phyloP scores from a whole-genome alignment of 1,140 invertebrate genomes.

The Aethina tumida region DNA sequence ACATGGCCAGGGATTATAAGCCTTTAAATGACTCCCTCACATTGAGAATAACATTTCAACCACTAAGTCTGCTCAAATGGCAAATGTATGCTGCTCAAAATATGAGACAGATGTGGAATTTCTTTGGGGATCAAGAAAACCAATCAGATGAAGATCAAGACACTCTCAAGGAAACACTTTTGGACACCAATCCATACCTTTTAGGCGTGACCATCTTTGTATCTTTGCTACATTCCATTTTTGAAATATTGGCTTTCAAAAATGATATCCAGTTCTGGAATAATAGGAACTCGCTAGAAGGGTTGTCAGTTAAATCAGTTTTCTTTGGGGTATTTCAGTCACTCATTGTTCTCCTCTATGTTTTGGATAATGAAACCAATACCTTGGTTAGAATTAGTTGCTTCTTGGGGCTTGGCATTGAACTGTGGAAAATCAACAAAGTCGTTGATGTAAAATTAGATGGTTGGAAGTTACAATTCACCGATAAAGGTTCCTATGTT shows the following conservation, averaged over 20 bases:
- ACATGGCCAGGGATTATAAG: slow-evolving; percentile 90
- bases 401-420: slow-evolving; percentile 90
- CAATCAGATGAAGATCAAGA: slow-evolving; percentile 91
- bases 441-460: slow-evolving; percentile 80
- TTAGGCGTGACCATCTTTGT: slow-evolving; percentile 85
- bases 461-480: slow-evolving; percentile 64
- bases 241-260: slow-evolving; percentile 98
- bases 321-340: slow-evolving; percentile 99
- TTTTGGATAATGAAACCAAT: slow-evolving; percentile 98
- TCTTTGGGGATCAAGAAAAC: slow-evolving; percentile 49
- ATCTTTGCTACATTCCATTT: slow-evolving; percentile 93
- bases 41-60: slow-evolving; percentile 80
- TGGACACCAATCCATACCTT: slow-evolving; percentile 96
- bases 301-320: slow-evolving; percentile 94
- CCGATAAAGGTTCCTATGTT: slow-evolving; percentile 94
- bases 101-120: slow-evolving; percentile 67
- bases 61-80: slow-evolving; percentile 93
- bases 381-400: slow-evolving; percentile 88
- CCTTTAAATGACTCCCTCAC: slow-evolving; percentile 82
- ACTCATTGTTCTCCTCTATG: slow-evolving; percentile 88
- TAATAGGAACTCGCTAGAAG: slow-evolving; percentile 92
- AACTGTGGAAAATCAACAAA: slow-evolving; percentile 99
- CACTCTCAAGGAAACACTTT: slow-evolving; percentile 89
- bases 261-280: slow-evolving; percentile 99
- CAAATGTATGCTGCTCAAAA: slow-evolving; percentile 94